Conservation (phyloP, 2,797 vertebrate species). For the Vultur gryphus region DNA sequence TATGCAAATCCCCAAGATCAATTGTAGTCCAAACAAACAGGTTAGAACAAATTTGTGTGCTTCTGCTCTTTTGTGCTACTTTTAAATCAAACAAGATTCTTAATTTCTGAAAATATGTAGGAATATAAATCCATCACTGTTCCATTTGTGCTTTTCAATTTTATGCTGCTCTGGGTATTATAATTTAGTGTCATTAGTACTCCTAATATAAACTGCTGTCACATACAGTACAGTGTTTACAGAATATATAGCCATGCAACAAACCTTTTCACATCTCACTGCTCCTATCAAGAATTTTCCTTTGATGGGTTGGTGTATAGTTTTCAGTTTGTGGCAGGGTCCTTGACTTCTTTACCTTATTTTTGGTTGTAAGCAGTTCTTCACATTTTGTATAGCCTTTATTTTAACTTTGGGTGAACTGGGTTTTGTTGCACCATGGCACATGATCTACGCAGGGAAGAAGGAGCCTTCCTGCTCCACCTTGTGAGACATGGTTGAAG, state of each 20-base stretch:
- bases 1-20: not conserved
- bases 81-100: not conserved
- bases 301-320: not conserved
- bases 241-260: not conserved
- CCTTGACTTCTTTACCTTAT: not conserved
- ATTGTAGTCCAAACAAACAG: not conserved
- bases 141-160: not conserved
- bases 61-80: not conserved
- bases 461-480: not conserved
- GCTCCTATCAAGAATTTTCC: not conserved
- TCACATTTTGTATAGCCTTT: not conserved
- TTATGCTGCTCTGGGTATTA: not conserved
- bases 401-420: not conserved
- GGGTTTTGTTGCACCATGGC: not conserved
- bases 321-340: not conserved
- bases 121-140: not conserved
- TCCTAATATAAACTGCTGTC: not conserved
- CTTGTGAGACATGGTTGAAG: not conserved
- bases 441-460: not conserved
- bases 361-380: not conserved
- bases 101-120: not conserved
- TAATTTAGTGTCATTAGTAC: not conserved
- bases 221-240: not conserved
- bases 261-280: not conserved
- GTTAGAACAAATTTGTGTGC: not conserved